Evolutionary conservation across 2,113 vertebrate genomes (phyloP).

Genomic region (Carollia perspicillata): DNA sequence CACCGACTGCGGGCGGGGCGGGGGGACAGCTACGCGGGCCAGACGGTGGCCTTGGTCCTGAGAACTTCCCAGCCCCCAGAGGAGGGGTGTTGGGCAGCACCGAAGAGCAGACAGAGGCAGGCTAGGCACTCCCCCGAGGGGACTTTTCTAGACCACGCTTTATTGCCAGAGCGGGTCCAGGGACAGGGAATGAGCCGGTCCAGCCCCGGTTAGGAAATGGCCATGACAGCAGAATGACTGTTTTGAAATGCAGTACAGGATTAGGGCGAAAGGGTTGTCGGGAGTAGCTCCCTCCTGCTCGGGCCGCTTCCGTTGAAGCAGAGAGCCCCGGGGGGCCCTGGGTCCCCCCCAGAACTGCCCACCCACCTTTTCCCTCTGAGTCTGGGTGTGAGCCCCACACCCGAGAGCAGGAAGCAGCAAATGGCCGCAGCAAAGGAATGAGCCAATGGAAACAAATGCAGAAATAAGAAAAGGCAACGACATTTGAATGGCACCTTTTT

Average conservation of each 20-base stretch:
- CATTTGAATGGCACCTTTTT: background rate
- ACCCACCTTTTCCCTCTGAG: background rate
- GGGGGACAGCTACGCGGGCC: background rate
- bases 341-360: background rate
- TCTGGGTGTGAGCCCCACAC: background rate
- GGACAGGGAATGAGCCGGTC: background rate
- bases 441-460: background rate
- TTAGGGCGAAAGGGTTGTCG: background rate
- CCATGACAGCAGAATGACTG: background rate
- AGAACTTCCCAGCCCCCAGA: background rate
- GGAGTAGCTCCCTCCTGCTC: background rate
- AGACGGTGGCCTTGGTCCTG: background rate
- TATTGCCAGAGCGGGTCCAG: background rate
- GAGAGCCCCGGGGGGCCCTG: background rate
- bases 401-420: background rate
- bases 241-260: slow-evolving; percentile 57
- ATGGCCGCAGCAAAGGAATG: rapidly evolving
- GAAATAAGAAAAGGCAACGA: background rate
- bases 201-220: background rate
- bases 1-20: rapidly evolving
- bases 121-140: background rate
- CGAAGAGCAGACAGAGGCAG: background rate
- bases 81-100: background rate
- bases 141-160: background rate
- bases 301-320: background rate